Evolutionary conservation across 2,888 invertebrate genomes (phyloP), one percentile per base, ranked within the genome.

Genomic region (Philhelius pedissequus): DNA sequence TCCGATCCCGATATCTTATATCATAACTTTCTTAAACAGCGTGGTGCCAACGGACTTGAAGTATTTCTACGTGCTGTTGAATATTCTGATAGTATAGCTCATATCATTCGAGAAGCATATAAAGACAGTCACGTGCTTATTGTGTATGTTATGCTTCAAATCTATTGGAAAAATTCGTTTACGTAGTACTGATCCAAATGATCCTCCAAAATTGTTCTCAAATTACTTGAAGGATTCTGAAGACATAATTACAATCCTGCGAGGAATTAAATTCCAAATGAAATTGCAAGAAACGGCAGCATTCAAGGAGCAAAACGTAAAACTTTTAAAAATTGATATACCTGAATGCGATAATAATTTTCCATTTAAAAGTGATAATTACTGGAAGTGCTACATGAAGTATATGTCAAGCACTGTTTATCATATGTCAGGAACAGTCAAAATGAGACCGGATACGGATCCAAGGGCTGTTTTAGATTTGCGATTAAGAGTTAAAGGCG

Each of bases 391-490:
- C 81, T 93, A 94, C 22, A 91, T 92, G 87, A 91, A 94, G 20
- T 94, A 95, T 88, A 92, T 93, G 74, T 94, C 94, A 0, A 92
- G 93, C 62, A 95, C 95, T 0, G 93, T 94, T 62, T 96, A 94
- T 87, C 95, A 95, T 89, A 95, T 94, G 0, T 91, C 93, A 0
- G 94, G 95, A 0, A 95, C 96, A 0, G 94, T 94, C 68, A 95
- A 95, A 88, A 95, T 96, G 96, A 96, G 95, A 0, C 93, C 94
- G 0, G 86, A 88, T 35, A 88, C 88, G 0, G 94, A 95, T 89
- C 90, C 92, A 0, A 92, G 90, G 1, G 93, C 96, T 0, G 96
- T 96, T 0, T 95, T 96, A 0, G 94, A 94, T 89, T 93, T 94
- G 0, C 90, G 94, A 45, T 90, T 96, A 3, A 93, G 92, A 82